Evolutionary conservation across 2,797 vertebrate species (phyloP).

Genomic region (Cynopterus sphinx): DNA sequence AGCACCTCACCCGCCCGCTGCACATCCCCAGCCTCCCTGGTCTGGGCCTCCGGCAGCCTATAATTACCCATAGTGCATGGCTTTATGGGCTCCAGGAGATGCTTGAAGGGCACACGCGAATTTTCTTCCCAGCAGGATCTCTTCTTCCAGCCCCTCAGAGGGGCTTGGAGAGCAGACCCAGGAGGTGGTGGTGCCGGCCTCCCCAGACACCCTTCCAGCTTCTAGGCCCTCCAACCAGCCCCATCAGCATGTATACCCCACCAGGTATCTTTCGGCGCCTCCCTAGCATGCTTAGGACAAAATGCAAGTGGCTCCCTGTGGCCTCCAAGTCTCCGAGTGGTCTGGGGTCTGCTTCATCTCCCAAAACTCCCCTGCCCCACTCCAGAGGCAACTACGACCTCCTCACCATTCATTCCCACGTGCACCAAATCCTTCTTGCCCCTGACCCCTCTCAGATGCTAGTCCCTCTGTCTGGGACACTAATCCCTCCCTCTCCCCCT

Average conservation of each 20-base stretch:
- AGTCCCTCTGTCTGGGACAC: neutral
- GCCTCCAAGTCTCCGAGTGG: neutral
- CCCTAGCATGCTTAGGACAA: neutral
- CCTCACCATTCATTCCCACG: accelerated
- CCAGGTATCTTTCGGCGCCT: neutral
- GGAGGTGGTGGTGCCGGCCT: neutral
- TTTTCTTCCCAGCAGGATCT: neutral
- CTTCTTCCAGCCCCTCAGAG: neutral
- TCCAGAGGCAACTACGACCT: neutral
- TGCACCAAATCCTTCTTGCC: neutral
- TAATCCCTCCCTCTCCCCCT: neutral
- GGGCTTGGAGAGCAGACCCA: neutral
- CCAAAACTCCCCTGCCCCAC: neutral
- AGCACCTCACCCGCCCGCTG: neutral
- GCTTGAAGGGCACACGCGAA: slow-evolving; percentile 40
- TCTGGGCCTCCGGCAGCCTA: slow-evolving; percentile 44
- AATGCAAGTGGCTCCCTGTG: neutral
- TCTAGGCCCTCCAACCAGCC: neutral
- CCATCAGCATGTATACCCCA: too few species aligned
- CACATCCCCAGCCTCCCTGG: slow-evolving; percentile 5
- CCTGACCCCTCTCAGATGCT: neutral
- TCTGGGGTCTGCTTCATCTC: neutral
- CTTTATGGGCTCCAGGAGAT: slow-evolving; percentile 43
- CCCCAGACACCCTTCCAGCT: neutral
- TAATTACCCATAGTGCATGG: slow-evolving; percentile 62